Evolutionary conservation across 1,140 invertebrate species (phyloP), one percentile per base, ranked within the genome.

Genomic region (Pseudomyrmex pallidus): DNA sequence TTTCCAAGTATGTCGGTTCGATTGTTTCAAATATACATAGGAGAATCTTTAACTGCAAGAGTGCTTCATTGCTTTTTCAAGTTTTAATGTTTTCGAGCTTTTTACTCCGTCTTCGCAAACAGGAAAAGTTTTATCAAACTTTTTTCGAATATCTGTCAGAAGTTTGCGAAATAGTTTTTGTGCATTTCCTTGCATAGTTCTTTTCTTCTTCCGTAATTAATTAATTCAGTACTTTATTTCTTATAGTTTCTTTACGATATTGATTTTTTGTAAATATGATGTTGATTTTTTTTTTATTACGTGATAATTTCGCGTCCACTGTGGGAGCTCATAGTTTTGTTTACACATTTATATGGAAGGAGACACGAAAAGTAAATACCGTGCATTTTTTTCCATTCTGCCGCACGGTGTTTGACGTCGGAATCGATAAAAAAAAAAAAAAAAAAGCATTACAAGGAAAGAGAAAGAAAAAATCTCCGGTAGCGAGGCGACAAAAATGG

Each of bases 361-460:
- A 15, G 9, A 48, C 12, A 8, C 15, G 50, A 20, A 15, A 35
- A 35, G 35, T 15, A 70, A 25, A 35, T 57, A 78, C 3, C 20
- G 20, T 7, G 17, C 10, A 12, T 57, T 35, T 35, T 35, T 35
- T 35, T 70, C 25, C n/a, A 64, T 64, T n/a, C 12, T 54, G 9
- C 17, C 3, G 15, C 3, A 12, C 13, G 4, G 2, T 46, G 2
- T n/a, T 68, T 57, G 12, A 56, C 3, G 35, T 44, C n/a, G 15
- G 3, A 4, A 59, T 20, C 56, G 8, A 78, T 78, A 57, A 15
- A 78, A 78, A 56, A 67, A 57, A 15, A 78, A 78, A 56, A 67
- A 67, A 13, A 64, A 76, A 17, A 35, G 35, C 35, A 35, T 35
- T 35, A 35, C 35, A 35, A 35, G 35, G 35, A 35, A 35, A 17